Evolutionary conservation across 2,888 invertebrate species (phyloP).

Genomic region (Ceriagrion tenellum): DNA sequence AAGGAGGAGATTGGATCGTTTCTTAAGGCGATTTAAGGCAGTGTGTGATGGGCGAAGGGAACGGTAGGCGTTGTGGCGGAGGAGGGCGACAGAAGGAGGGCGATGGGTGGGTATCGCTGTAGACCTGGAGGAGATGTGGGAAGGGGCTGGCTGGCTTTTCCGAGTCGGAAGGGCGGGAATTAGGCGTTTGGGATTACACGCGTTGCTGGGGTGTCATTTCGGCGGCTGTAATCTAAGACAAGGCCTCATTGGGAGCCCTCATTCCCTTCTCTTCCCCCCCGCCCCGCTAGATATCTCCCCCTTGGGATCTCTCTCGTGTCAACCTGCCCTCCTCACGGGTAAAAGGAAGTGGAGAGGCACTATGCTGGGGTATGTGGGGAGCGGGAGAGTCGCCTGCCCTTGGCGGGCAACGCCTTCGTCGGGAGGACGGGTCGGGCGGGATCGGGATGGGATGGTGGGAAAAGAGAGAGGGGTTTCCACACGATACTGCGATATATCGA

Average conservation of each 20-base stretch:
- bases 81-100: neutral
- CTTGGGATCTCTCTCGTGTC: slow-evolving; percentile 22
- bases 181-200: slow-evolving; percentile 32
- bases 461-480: too few species aligned
- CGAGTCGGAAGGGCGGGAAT: neutral
- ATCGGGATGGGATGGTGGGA: neutral
- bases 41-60: neutral
- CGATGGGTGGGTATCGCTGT: neutral
- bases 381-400: neutral
- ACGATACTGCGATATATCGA: too few species aligned
- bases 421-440: neutral
- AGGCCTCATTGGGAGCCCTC: neutral
- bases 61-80: neutral
- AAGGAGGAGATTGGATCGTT: slow-evolving; percentile 25
- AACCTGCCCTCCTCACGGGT: neutral
- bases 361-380: neutral
- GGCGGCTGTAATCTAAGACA: slow-evolving; percentile 39
- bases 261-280: too few species aligned
- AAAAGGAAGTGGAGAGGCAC: neutral
- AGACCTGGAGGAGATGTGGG: neutral
- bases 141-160: neutral
- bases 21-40: slow-evolving; percentile 13
- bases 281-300: neutral
- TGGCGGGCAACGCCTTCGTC: neutral
- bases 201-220: slow-evolving; percentile 28